Conservation (phyloP, 2,888 invertebrate species). For the Eilema sororculum region DNA sequence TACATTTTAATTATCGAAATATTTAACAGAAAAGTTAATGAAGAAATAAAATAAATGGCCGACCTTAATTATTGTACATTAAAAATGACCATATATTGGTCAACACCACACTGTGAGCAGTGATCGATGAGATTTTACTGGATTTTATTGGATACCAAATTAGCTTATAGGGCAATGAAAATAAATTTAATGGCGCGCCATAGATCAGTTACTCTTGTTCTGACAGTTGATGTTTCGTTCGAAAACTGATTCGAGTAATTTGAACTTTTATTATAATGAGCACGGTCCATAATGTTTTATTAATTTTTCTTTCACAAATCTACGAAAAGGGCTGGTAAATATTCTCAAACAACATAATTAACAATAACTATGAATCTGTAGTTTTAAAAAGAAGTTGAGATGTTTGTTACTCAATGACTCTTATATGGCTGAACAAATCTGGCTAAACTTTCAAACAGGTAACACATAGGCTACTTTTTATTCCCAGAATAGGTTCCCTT, state of each 20-base stretch:
- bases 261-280: background rate
- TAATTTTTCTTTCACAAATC: background rate
- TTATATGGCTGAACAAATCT: background rate
- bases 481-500: background rate
- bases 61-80: slow-evolving; percentile 36
- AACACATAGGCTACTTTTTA: background rate
- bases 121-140: slow-evolving; percentile 39
- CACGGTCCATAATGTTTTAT: too few species aligned
- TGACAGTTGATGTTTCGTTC: background rate
- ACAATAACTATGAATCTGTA: too few species aligned
- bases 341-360: too few species aligned
- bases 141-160: slow-evolving; percentile 33
- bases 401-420: background rate
- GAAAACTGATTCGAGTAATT: background rate
- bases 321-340: too few species aligned
- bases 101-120: slow-evolving; percentile 23
- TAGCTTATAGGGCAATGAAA: slow-evolving; percentile 7
- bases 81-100: slow-evolving; percentile 29
- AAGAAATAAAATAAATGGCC: slow-evolving; percentile 35
- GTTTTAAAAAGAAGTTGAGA: background rate
- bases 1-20: background rate
- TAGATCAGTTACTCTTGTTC: slow-evolving; percentile 7
- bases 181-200: slow-evolving; percentile 7
- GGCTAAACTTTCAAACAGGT: too few species aligned
- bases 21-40: slow-evolving; percentile 16